Percentiles rank a stretch among this genome's conserved stretches.
Evolutionary conservation across 2,113 vertebrate species (phyloP).

Genomic region (Arizona elegans): DNA sequence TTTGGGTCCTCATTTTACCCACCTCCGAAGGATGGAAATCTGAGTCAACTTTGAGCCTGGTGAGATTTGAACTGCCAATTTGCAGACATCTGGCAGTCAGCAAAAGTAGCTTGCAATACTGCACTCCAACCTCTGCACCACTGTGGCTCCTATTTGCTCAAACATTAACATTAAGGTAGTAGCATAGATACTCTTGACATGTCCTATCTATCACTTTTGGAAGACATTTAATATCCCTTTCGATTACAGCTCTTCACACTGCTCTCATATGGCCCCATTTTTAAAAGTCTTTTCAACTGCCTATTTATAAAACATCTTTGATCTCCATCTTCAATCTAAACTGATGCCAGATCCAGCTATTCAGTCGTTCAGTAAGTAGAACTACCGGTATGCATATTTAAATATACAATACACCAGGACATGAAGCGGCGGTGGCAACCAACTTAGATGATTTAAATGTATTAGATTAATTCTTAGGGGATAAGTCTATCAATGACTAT

Average conservation of each 20-base stretch:
- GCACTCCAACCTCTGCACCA: no score
- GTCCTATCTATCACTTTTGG: not conserved
- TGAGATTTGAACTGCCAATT: no score
- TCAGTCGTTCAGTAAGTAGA: not conserved
- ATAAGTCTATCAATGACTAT: not conserved
- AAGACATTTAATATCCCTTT: not conserved
- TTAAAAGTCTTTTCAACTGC: not conserved
- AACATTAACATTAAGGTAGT: not conserved
- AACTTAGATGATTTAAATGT: not conserved
- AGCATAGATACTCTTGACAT: not conserved
- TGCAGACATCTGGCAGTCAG: no score
- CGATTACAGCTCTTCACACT: not conserved
- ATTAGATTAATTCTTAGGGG: not conserved
- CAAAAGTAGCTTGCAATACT: no score
- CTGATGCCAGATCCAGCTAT: not conserved
- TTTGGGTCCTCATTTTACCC: no score
- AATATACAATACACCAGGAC: not conserved
- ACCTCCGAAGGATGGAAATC: no score
- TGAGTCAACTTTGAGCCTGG: no score
- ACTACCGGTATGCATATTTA: not conserved
- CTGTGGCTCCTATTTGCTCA: not conserved
- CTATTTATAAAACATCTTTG: not conserved
- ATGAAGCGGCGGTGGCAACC: not conserved
- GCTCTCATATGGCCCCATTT: not conserved
- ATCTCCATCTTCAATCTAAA: not conserved